A percentile compares a stretch with the other conserved stretches of the same genome.
Evolutionary conservation across 2,888 invertebrate genomes (phyloP).

Genomic region (Pachycephus smyrnensis): DNA sequence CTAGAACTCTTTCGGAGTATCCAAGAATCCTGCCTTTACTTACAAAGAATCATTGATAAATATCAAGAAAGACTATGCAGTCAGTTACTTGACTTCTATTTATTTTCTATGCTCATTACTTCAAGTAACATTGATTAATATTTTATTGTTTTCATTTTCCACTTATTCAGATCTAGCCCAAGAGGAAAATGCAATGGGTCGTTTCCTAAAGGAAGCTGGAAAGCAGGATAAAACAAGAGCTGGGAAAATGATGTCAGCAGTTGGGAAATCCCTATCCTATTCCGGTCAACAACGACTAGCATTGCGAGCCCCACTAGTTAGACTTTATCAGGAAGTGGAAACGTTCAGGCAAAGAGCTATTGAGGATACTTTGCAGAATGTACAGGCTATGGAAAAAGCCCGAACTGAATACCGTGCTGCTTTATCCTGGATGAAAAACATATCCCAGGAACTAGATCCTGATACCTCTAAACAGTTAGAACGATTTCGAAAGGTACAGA

Average conservation of each 20-base stretch:
- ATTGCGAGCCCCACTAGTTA: constrained; percentile 84
- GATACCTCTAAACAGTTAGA: constrained; percentile 96
- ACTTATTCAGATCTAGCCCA: constrained; percentile 80
- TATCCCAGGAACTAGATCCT: constrained; percentile 94
- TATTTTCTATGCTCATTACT: constrained; percentile 1
- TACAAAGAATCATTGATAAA: constrained; percentile 90
- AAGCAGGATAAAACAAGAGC: constrained; percentile 88
- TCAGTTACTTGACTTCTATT: constrained; percentile 57
- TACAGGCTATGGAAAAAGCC: constrained; percentile 94
- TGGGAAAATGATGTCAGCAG: constrained; percentile 83
- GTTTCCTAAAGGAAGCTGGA: constrained; percentile 94
- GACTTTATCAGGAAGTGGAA: constrained; percentile 96
- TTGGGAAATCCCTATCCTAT: constrained; percentile 89
- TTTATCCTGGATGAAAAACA: constrained; percentile 98
- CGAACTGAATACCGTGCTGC: constrained; percentile 96
- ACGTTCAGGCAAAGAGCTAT: constrained; percentile 96
- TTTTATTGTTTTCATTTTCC: constrained; percentile 26
- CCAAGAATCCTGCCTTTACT: constrained; percentile 87
- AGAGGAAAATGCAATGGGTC: constrained; percentile 94
- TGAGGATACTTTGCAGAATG: constrained; percentile 90
- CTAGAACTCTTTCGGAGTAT: constrained; percentile 93
- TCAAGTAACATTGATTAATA: constrained; percentile 8
- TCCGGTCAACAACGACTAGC: constrained; percentile 93
- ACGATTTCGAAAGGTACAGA: constrained; percentile 92
- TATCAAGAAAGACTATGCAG: constrained; percentile 94